Conservation (phyloP, 2,797 vertebrate genomes). For the Lepilemur septentrionalis region DNA sequence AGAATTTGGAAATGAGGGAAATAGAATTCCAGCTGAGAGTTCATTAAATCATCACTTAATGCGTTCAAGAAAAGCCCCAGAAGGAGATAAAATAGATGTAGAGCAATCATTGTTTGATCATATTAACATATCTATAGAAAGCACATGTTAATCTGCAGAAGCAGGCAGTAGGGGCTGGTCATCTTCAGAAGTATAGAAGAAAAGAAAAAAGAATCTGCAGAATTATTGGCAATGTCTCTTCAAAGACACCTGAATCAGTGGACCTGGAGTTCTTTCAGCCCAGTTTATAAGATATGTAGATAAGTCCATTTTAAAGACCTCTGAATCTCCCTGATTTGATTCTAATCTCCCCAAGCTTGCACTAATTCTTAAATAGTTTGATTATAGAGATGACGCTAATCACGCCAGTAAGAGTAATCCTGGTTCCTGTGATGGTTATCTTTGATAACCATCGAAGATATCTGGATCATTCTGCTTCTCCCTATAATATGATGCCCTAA, state of each 20-base stretch:
- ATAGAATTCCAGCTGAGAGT: constrained; percentile 68
- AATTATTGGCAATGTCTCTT: not conserved
- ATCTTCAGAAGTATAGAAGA: not conserved
- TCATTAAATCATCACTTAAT: constrained; percentile 74
- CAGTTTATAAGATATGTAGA: not conserved
- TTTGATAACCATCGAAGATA: not conserved
- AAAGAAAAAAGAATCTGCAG: not conserved
- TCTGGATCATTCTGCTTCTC: not conserved
- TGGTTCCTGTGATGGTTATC: not conserved
- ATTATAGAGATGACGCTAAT: not conserved
- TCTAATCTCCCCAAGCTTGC: not conserved
- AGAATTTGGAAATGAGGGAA: constrained; percentile 65
- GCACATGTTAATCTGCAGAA: constrained; percentile 35
- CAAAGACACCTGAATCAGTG: not conserved
- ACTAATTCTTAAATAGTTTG: not conserved
- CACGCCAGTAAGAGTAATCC: not conserved
- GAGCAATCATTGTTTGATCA: constrained; percentile 59
- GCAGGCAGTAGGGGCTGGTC: not conserved
- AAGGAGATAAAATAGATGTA: constrained; percentile 55
- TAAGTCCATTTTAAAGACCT: not conserved
- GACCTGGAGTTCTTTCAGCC: not conserved
- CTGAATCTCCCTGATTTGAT: not conserved
- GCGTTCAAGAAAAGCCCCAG: constrained; percentile 44
- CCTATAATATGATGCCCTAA: not conserved
- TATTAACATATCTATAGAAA: constrained; percentile 63